Conservation (phyloP, 2,888 invertebrate species). For the Bellardia bayeri region DNA sequence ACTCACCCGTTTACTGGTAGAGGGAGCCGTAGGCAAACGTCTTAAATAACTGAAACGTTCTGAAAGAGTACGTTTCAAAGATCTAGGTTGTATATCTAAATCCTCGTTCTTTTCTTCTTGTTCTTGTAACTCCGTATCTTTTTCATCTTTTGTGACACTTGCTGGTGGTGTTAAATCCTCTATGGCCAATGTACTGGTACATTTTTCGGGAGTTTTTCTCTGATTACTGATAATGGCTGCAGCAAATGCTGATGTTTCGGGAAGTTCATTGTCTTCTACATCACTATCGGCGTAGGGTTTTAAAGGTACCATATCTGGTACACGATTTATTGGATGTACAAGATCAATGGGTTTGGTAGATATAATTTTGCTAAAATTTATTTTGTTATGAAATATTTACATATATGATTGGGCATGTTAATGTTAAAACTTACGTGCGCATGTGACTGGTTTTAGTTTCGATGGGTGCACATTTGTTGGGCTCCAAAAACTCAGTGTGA, state of each 20-base stretch:
- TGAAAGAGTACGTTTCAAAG: constrained; percentile 71
- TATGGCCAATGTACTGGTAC: constrained; percentile 45
- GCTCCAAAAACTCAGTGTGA: constrained; percentile 76
- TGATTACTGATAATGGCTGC: constrained; percentile 47
- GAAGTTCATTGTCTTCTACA: constrained; percentile 72
- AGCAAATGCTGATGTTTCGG: constrained; percentile 65
- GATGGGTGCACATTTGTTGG: constrained; percentile 76
- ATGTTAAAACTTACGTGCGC: constrained; percentile 76
- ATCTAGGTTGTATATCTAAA: constrained; percentile 36
- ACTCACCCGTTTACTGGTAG: constrained; percentile 64
- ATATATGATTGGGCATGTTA: not conserved
- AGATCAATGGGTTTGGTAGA: constrained; percentile 72
- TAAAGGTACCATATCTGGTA: constrained; percentile 73
- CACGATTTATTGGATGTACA: constrained; percentile 73
- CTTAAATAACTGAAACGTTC: constrained; percentile 72
- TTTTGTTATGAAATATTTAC: not conserved
- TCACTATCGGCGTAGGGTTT: constrained; percentile 76
- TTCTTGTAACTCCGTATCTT: constrained; percentile 37
- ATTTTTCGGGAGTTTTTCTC: constrained; percentile 71
- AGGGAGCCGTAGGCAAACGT: constrained; percentile 70
- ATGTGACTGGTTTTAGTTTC: constrained; percentile 77
- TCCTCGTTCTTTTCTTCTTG: constrained; percentile 9
- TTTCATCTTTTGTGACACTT: constrained; percentile 68
- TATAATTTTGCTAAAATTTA: constrained; percentile 74
- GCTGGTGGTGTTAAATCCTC: constrained; percentile 75